Evolutionary conservation across 2,888 invertebrate genomes (phyloP), one percentile per base, ranked within the genome.

Genomic region (Halictus quadricinctus): DNA sequence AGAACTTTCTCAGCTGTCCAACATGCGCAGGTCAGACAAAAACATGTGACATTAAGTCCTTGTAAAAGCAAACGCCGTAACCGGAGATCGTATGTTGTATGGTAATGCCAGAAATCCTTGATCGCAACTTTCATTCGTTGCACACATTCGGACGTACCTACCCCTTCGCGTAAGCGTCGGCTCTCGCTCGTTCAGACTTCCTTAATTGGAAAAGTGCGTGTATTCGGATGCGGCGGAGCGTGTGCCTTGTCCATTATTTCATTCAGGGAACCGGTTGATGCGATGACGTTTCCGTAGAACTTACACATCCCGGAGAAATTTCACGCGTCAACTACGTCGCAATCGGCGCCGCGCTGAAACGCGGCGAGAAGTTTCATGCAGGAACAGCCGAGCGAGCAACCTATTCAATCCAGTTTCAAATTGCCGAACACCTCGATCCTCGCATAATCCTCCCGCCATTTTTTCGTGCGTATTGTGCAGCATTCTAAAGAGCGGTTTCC

Each of bases 131-230:
- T 77, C 78, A 66, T 81, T 78, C 78, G 77, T 50, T 25, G 60
- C 81, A 18, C 70, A 29, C 58, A 8, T 58, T 36, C 76, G 41
- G 58, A 58, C 18, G 36, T 46, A 25, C 80, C 69, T 69, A 54
- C 54, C 54, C 54, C 54, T 46, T 43, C 21, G 76, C 36, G 29
- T 21, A 7, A 29, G 41, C 41, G 64, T 48, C n/a, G 60, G 21
- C 43, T 5, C 6, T 13, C 36, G 29, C 18, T 10, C 48, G 48
- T 18, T 15, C 10, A 18, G 64, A 18, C 18, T 81, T 77, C 60
- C 73, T 76, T 76, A 83, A 85, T 70, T 73, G 76, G 83, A 83
- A 76, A 83, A 82, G 25, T 64, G 54, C 72, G 77, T 29, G 54
- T 25, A n/a, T 36, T 54, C 29, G 54, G 64, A 41, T 36, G 66